Base-by-base conservation (phyloP, 2,113 vertebrate genomes). In the Mustela lutreola region DNA sequence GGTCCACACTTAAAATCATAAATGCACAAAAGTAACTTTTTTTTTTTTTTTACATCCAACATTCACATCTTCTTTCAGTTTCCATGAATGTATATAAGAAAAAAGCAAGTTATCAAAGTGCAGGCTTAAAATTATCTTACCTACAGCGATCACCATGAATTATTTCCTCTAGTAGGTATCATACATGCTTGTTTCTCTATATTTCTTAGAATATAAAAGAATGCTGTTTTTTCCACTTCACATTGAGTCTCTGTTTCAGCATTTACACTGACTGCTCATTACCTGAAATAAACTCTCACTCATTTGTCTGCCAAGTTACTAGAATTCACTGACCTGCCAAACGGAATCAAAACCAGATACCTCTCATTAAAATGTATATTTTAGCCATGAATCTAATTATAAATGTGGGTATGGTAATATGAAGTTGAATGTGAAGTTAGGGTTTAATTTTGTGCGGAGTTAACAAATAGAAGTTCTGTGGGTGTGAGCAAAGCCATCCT, bases 21-120 rank as follows among this genome's bases (percentile, higher is more conserved):
- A 82, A 79, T 31, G 83, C 82, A 92, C 60, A 90, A 96, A 75
- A 95, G 14, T 89, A 96, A 89, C 6, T 91, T 97, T 93, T 93
- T 96, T 97, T 93, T 93, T 96, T 95, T 93, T 96, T 95, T 95
- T 81, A 58, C 6, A 95, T 94, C 71, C 31, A 93, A 96, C 58
- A 89, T 96, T 91, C 58, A 95, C 10, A 84, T 96, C 70, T 78
- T 79, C 71, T 93, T 98, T 88, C 89, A 97, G 58, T 53, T 91
- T 98, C 28, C 28, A 91, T 9, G 60, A 53, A 79, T 79, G 42
- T 89, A 48, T 53, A 97, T 96, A 96, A 93, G 79, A 16, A 92
- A 18, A 91, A 96, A 42, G 91, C 7, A 89, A 89, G 95, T n/a
- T 36, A 39, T 21, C 8, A 63, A 94, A 97, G 88, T 97, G 45